phyloP scores from a whole-genome alignment of 2,797 vertebrate species.

The Myotis findleyi region DNA sequence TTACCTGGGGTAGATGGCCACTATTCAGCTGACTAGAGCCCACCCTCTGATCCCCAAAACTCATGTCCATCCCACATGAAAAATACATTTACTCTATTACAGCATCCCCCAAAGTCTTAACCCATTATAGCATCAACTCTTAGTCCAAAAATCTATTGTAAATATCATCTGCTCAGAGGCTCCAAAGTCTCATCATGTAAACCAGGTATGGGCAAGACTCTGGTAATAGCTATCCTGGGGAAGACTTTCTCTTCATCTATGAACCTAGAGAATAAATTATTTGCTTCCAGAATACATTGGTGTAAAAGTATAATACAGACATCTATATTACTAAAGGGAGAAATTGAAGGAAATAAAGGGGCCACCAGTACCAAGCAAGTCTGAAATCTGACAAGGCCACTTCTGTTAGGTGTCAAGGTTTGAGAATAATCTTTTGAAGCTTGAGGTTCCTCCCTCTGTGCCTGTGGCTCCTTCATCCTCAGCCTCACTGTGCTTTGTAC shows the following conservation, averaged over 20 bases:
- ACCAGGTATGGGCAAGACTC: not conserved
- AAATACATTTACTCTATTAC: not conserved
- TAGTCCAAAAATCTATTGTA: not conserved
- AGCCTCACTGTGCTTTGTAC: not conserved
- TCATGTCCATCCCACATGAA: not conserved
- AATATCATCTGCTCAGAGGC: not conserved
- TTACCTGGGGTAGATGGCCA: not conserved
- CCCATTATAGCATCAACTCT: not conserved
- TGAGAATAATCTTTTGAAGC: not conserved
- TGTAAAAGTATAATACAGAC: not conserved
- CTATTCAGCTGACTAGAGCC: not conserved
- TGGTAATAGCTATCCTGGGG: not conserved
- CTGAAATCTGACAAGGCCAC: not conserved
- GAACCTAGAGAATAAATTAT: not conserved
- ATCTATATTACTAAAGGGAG: not conserved
- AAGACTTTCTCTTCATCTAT: not conserved
- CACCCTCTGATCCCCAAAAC: not conserved
- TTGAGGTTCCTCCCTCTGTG: not conserved
- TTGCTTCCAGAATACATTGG: not conserved
- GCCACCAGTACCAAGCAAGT: not conserved
- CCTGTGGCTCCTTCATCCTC: not conserved
- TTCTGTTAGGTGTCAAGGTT: not conserved
- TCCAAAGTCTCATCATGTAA: not conserved
- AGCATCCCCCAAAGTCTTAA: not conserved
- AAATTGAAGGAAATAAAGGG: not conserved